Percentiles rank a stretch among this genome's conserved stretches.
Conservation (phyloP, 2,888 invertebrate species). For the Helobdella robusta region DNA sequence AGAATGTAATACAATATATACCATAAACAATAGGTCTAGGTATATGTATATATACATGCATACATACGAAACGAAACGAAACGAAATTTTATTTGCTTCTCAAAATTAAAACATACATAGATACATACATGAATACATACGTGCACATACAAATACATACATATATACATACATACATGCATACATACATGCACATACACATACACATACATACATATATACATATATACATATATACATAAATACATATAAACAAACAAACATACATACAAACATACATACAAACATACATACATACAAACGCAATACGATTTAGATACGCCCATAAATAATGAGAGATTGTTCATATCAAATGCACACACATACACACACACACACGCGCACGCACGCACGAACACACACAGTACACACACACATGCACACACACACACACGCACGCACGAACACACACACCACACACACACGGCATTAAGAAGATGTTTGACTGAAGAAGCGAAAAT, state of each 20-base stretch:
- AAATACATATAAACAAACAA: background rate
- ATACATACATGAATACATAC: background rate
- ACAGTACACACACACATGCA: background rate
- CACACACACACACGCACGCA: background rate
- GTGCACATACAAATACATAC: background rate
- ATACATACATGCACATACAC: slow-evolving; percentile 9
- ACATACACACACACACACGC: background rate
- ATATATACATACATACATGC: background rate
- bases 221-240: slow-evolving; percentile 1
- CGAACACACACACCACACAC: background rate
- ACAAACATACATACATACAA: background rate
- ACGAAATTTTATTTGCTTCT: too few species aligned
- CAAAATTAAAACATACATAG: too few species aligned
- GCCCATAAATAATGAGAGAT: background rate
- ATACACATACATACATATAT: slow-evolving; percentile 7
- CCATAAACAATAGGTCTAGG: too few species aligned
- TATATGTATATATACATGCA: too few species aligned
- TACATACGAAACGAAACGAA: too few species aligned
- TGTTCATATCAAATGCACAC: background rate
- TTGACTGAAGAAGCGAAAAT: too few species aligned
- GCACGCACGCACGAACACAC: background rate
- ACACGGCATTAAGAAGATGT: too few species aligned
- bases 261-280: background rate
- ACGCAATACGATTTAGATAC: background rate
- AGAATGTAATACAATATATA: too few species aligned